Evolutionary conservation across 2,888 invertebrate genomes (phyloP).

Genomic region (Rhagophthalmus giganteus): DNA sequence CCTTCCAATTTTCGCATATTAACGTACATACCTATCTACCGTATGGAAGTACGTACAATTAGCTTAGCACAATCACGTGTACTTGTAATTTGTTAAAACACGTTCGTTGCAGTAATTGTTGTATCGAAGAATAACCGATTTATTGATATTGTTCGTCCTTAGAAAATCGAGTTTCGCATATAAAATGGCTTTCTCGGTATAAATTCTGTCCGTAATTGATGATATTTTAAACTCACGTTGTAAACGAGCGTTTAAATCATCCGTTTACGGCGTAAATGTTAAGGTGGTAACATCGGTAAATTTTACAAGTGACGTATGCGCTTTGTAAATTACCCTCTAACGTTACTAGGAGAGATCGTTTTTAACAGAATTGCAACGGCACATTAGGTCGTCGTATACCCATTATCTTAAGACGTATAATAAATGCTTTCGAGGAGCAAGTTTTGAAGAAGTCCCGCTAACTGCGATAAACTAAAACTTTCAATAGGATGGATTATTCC

Average conservation of each 20-base stretch:
- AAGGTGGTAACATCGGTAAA: slow-evolving; percentile 46
- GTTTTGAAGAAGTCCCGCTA: slow-evolving; percentile 34
- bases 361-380: slow-evolving; percentile 42
- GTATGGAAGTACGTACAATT: no score
- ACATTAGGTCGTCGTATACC: slow-evolving; percentile 44
- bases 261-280: slow-evolving; percentile 31
- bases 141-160: no score
- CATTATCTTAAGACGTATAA: slow-evolving; percentile 43
- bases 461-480: slow-evolving; percentile 42
- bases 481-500: slow-evolving; percentile 42
- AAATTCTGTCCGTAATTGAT: slow-evolving; percentile 41
- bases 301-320: slow-evolving; percentile 48
- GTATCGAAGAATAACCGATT: no score
- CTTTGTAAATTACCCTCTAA: slow-evolving; percentile 46
- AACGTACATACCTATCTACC: no score
- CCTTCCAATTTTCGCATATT: no score
- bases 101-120: no score
- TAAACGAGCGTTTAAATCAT: slow-evolving; percentile 44
- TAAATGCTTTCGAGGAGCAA: slow-evolving; percentile 41
- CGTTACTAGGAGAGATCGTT: slow-evolving; percentile 35
- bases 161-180: no score
- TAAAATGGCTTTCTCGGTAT: slow-evolving; percentile 28
- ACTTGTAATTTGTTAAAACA: no score
- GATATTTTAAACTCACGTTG: slow-evolving; percentile 42
- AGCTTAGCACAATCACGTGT: no score